Conservation (phyloP, 1,140 invertebrate genomes). For the Panagrolaimus sp. region DNA sequence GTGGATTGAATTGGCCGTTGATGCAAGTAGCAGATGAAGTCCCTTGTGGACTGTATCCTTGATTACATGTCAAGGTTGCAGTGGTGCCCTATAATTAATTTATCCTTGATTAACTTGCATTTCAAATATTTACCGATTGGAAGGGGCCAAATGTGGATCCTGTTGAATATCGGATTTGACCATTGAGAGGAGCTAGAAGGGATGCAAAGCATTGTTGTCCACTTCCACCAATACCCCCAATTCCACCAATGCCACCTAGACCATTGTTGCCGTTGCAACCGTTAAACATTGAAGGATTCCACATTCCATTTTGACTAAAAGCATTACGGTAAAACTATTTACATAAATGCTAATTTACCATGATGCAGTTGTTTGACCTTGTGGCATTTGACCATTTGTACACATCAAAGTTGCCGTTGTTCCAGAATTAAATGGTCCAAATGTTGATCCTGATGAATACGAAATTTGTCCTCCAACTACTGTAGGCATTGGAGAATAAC, state of each 20-base stretch:
- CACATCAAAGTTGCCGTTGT: not conserved
- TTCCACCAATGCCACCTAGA: not conserved
- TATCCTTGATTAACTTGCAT: too few species aligned
- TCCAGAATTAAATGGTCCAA: not conserved
- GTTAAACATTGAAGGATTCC: not conserved
- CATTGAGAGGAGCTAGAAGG: not conserved
- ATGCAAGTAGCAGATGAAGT: not conserved
- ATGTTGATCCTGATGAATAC: not conserved
- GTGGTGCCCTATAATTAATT: not conserved
- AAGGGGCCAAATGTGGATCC: not conserved
- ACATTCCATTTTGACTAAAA: constrained; percentile 1
- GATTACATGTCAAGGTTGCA: not conserved
- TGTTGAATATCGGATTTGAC: constrained; percentile 4
- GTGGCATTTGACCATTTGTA: not conserved
- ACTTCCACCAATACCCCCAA: not conserved
- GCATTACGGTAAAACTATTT: too few species aligned
- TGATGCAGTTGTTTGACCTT: constrained; percentile 7
- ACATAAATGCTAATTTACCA: too few species aligned
- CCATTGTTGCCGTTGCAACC: not conserved
- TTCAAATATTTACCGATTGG: not conserved
- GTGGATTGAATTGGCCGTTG: not conserved
- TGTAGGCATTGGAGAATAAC: not conserved
- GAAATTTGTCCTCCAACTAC: not conserved
- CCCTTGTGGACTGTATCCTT: not conserved
- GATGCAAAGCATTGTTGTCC: not conserved